Conservation (phyloP, 2,888 invertebrate species). For the Therioaphis trifolii region DNA sequence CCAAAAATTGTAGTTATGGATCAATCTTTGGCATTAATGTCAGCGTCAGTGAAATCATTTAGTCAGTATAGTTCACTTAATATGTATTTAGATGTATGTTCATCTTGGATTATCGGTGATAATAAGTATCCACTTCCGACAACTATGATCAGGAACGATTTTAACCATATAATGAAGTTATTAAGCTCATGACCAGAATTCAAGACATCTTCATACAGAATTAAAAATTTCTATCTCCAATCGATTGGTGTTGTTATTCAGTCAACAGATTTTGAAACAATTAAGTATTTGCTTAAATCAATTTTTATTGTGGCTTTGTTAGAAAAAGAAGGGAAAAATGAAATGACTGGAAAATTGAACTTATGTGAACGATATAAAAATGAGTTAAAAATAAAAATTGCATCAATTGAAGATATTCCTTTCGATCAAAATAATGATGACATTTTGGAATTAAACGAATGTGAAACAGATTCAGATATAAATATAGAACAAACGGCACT, state of each 20-base stretch:
- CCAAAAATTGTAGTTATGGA: conserved; percentile 62
- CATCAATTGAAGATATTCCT: conserved; percentile 23
- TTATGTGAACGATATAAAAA: conserved; percentile 7
- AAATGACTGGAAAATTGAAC: background rate
- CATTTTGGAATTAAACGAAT: too few species aligned
- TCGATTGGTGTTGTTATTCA: conserved; percentile 13
- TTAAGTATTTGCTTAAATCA: background rate
- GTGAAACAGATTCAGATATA: background rate
- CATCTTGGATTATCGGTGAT: too few species aligned
- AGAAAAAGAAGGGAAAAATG: conserved; percentile 7
- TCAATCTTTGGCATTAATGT: too few species aligned
- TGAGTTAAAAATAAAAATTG: conserved; percentile 17
- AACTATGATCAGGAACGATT: too few species aligned
- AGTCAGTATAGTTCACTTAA: too few species aligned
- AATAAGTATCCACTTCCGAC: too few species aligned
- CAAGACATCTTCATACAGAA: conserved; percentile 29
- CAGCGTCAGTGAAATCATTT: conserved; percentile 22
- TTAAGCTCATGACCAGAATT: conserved; percentile 48
- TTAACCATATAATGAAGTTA: too few species aligned
- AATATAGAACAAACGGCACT: too few species aligned
- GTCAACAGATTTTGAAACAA: background rate
- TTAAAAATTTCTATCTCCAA: conserved; percentile 11
- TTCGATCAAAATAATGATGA: too few species aligned
- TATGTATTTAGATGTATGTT: too few species aligned
- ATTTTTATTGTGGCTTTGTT: conserved; percentile 20